phyloP scores from a whole-genome alignment of 2,113 vertebrate species.

The Nettapus auritus region DNA sequence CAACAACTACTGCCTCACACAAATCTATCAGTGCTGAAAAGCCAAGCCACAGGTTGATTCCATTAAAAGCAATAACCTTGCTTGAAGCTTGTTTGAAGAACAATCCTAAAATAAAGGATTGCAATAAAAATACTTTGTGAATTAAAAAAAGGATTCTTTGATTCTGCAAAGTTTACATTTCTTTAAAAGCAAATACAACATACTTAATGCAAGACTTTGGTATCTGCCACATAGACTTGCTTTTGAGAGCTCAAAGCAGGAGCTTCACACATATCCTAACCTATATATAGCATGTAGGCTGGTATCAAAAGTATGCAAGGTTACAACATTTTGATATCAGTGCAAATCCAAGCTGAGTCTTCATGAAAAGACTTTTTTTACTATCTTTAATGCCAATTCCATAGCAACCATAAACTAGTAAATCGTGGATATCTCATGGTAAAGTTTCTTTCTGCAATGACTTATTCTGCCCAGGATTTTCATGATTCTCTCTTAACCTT shows the following conservation, averaged over 20 bases:
- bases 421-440: not conserved
- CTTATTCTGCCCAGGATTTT: not conserved
- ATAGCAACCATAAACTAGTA: not conserved
- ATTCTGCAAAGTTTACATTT: not conserved
- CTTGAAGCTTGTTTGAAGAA: not conserved
- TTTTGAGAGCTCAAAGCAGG: not conserved
- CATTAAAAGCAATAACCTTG: not conserved
- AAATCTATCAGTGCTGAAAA: not conserved
- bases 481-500: not conserved
- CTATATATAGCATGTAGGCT: not conserved
- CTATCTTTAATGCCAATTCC: not conserved
- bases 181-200: not conserved
- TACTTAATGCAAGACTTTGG: not conserved
- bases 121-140: not conserved
- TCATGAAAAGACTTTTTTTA: not conserved
- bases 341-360: not conserved
- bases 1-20: not conserved
- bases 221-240: not conserved
- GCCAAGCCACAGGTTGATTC: not conserved
- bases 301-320: not conserved
- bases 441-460: not conserved
- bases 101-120: not conserved
- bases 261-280: not conserved
- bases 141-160: not conserved
- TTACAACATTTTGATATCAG: not conserved